Base-by-base conservation (phyloP, 2,888 invertebrate species). In the Ptilodon capucinus region DNA sequence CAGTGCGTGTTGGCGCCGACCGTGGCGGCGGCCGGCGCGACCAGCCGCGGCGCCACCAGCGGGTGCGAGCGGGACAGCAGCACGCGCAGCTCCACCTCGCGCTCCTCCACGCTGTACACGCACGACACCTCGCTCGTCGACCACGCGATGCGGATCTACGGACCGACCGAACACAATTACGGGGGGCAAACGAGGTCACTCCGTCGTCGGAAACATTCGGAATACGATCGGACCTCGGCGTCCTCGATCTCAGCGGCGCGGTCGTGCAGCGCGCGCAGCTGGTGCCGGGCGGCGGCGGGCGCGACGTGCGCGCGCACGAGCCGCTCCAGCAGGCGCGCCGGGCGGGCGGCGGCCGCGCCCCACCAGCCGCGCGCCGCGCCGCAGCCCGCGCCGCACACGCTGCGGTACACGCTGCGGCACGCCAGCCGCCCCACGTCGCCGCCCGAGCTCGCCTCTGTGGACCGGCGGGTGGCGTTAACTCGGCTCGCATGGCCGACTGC, bases 61-160 rank as follows among this genome's bases (percentile, higher is more conserved):
- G 99, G 99, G 92, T 97, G 96, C 84, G 97, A 97, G 18, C 89
- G 76, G 0, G 98, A 95, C 58, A 99, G 88, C 40, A 92, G 90
- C 62, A 99, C 94, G 18, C 93, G 91, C 54, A 99, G 90, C 81
- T 97, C 96, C 81, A 98, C 94, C 57, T 92, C 92, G 0, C 94
- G 94, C 57, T 97, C 97, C 68, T 97, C 97, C 58, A 98, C 93
- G 14, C 93, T 92, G 82, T 97, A 97, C 11, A 93, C 91, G 16
- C 97, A 97, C 30, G 94, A 86, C 40, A 98, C 95, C 91, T 98
- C 97, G 52, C 95, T 88, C 1, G 94, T 92, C 11, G 93, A 92
- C 49, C 93, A 92, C 70, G 95, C 94, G 16, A 96, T 93, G 62
- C 93, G 94, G 14, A 97, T 92, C 95, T 96, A 65, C 36, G 66